phyloP scores from a whole-genome alignment of 2,113 vertebrate species.

The Sterrhoptilus dennistouni region DNA sequence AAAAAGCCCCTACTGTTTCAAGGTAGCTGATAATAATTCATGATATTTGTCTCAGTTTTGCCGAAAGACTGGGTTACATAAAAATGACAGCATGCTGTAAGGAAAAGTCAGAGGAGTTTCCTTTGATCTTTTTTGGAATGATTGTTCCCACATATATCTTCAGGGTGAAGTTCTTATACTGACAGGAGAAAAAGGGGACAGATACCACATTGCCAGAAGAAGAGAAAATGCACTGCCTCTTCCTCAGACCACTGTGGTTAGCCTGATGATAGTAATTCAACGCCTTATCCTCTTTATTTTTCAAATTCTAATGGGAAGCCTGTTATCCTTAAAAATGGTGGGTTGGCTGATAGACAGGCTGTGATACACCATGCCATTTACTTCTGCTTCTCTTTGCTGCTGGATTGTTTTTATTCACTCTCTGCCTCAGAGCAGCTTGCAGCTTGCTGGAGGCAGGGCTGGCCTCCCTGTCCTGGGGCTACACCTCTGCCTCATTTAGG shows the following conservation, averaged over 20 bases:
- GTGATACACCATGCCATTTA: neutral
- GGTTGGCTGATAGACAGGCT: neutral
- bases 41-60: slow-evolving; percentile 11
- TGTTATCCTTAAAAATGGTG: neutral
- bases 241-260: neutral
- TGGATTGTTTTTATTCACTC: neutral
- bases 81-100: neutral
- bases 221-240: neutral
- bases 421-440: neutral
- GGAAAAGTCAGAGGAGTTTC: neutral
- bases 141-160: neutral
- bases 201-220: neutral
- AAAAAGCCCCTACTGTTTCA: neutral
- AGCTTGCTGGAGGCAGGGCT: neutral
- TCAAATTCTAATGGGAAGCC: neutral
- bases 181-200: neutral
- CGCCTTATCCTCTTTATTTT: neutral
- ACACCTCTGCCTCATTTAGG: rapidly evolving
- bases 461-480: neutral
- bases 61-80: neutral
- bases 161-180: neutral
- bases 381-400: neutral
- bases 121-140: neutral
- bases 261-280: neutral
- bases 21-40: slow-evolving; percentile 30